phyloP scores from a whole-genome alignment of 2,797 vertebrate species.

The Rhinichthys osculus region DNA sequence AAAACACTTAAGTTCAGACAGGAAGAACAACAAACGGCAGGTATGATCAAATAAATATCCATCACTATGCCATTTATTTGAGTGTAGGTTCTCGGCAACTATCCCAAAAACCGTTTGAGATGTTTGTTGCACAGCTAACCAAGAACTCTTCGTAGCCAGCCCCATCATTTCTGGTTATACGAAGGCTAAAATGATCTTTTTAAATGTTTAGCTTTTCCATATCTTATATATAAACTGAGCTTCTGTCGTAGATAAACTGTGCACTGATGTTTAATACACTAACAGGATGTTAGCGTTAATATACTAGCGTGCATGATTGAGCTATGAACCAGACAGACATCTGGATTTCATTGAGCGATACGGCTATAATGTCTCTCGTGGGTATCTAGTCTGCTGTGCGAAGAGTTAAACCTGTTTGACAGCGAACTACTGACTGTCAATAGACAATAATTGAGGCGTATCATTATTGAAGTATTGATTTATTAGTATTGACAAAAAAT shows the following conservation, averaged over 20 bases:
- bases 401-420: conserved; percentile 34
- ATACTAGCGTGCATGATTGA: conserved; percentile 11
- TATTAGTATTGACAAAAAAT: not conserved
- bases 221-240: conserved; percentile 2
- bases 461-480: not conserved
- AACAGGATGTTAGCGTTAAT: conserved; percentile 29
- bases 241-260: not conserved
- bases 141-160: not conserved
- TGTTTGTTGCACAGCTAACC: not conserved
- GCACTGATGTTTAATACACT: conserved; percentile 3
- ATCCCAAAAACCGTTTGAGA: not conserved
- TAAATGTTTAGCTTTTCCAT: not conserved
- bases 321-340: conserved; percentile 47
- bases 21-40: not conserved
- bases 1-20: conserved; percentile 1
- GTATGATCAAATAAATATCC: not conserved
- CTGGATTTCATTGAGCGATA: conserved; percentile 55
- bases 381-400: conserved; percentile 42
- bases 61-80: not conserved
- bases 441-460: not conserved
- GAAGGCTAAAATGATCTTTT: not conserved
- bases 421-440: conserved; percentile 34
- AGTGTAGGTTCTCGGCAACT: not conserved
- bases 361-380: conserved; percentile 49
- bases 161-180: not conserved